phyloP scores from a whole-genome alignment of 1,140 invertebrate genomes.

The Orius insidiosus region DNA sequence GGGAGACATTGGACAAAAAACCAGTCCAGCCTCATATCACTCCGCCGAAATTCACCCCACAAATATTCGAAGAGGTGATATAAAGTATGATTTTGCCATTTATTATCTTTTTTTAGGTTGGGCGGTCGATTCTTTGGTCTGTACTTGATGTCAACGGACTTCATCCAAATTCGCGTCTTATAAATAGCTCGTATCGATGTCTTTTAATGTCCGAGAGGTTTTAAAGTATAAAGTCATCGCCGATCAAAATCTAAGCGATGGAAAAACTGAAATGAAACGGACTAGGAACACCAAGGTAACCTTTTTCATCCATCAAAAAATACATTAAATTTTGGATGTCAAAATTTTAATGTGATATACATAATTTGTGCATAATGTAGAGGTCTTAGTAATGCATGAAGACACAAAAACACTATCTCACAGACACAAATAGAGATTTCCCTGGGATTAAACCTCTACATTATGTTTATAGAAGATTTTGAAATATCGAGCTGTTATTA shows the following conservation, averaged over 20 bases:
- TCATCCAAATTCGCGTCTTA: constrained; percentile 63
- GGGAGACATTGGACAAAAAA: constrained; percentile 30
- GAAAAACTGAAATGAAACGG: constrained; percentile 7
- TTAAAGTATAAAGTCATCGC: constrained; percentile 26
- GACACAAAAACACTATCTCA: background rate
- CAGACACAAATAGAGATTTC: background rate
- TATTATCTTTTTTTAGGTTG: constrained; percentile 58
- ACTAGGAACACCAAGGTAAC: background rate
- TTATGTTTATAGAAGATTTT: background rate
- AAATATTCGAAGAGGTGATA: constrained; percentile 65
- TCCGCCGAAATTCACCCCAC: constrained; percentile 66
- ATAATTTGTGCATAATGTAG: constrained; percentile 1
- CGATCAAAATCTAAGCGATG: background rate
- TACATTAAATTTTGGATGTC: background rate
- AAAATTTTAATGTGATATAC: too few relatives aligned
- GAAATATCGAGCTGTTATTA: background rate
- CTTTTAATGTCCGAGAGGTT: constrained; percentile 51
- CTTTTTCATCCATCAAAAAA: constrained; percentile 2
- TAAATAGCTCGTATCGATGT: constrained; percentile 57
- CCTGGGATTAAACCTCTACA: background rate
- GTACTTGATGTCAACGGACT: constrained; percentile 61
- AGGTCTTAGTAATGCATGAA: background rate
- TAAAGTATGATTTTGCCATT: too few relatives aligned
- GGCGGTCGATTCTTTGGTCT: constrained; percentile 58
- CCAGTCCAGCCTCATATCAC: constrained; percentile 30